Evolutionary conservation across 1,140 invertebrate species (phyloP), one percentile per base, ranked within the genome.

Genomic region (Littorina saxatilis): DNA sequence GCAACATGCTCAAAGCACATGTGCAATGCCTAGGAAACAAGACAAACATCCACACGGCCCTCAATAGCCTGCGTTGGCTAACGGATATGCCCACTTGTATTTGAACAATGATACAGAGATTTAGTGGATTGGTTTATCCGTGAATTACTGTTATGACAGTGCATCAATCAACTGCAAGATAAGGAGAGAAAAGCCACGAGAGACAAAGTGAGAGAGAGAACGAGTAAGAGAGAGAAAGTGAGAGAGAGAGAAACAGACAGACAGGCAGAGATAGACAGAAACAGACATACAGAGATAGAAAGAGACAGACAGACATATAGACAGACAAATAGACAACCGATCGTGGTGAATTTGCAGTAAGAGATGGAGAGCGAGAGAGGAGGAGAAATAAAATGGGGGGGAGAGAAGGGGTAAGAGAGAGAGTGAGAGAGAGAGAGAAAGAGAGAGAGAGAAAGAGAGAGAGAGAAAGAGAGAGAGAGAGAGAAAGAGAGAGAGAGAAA

Each of bases 361-460:
- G n/a, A 13, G 17, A n/a, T 13, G 52, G 27, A 55, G 47, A 63
- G 58, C 11, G 58, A 63, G 17, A 29, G 58, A n/a, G 58, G 27
- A 27, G n/a, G 27, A n/a, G 17, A 17, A 9, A 29, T 7, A 63
- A 7, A 17, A 9, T 7, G 17, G n/a, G 58, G 7, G 17, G 9
- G 27, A 50, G 47, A 29, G 27, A n/a, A n/a, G n/a, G n/a, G n/a
- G n/a, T n/a, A n/a, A n/a, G 58, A 63, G 17, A 63, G 58, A 63
- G 17, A 50, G 73, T 43, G 27, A 52, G 39, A 58, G 47, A 77
- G 52, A 77, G 23, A 29, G 75, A 58, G 37, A 61, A 29, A 77
- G 47, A 50, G 20, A 77, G 13, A 77, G 75, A 61, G 61, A 39
- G 37, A 61, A 40, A 11, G 39, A 58, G 55, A 50, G 58, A 63